A percentile compares a stretch with the other conserved stretches of the same genome.
phyloP scores from a whole-genome alignment of 2,888 invertebrate genomes.

The Escarpia spicata region DNA sequence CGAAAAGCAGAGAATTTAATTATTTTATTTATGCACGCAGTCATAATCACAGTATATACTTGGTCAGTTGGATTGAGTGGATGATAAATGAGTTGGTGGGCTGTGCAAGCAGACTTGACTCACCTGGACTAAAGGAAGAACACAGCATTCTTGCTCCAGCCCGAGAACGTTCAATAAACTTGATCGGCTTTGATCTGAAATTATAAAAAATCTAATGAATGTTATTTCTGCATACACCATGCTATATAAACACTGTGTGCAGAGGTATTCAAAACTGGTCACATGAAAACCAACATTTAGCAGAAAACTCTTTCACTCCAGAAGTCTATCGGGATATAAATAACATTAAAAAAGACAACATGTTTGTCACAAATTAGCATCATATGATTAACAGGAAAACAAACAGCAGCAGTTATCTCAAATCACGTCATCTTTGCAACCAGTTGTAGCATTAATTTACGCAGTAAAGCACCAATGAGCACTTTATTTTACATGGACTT shows the following conservation, averaged over 20 bases:
- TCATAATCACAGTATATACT: background rate
- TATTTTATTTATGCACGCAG: too few relatives aligned
- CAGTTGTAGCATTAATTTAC: background rate
- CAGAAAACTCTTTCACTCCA: too few relatives aligned
- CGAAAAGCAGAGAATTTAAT: too few relatives aligned
- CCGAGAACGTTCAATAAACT: constrained; percentile 90
- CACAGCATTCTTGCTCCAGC: constrained; percentile 97
- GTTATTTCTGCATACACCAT: too few relatives aligned
- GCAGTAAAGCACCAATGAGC: too few relatives aligned
- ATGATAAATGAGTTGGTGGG: constrained; percentile 53
- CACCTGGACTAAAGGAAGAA: constrained; percentile 83
- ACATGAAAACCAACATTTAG: too few relatives aligned
- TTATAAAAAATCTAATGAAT: background rate
- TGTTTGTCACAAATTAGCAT: background rate
- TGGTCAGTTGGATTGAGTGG: constrained; percentile 69
- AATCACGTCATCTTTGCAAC: background rate
- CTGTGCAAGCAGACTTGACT: background rate
- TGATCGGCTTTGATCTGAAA: constrained; percentile 83
- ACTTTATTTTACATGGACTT: too few relatives aligned
- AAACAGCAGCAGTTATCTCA: background rate
- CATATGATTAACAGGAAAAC: background rate
- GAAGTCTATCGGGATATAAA: too few relatives aligned
- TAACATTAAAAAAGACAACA: too few relatives aligned
- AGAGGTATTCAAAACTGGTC: too few relatives aligned
- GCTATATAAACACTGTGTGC: too few relatives aligned